Evolutionary conservation across 2,888 invertebrate genomes (phyloP), one percentile per base, ranked within the genome.

Genomic region (Doris montereyensis): DNA sequence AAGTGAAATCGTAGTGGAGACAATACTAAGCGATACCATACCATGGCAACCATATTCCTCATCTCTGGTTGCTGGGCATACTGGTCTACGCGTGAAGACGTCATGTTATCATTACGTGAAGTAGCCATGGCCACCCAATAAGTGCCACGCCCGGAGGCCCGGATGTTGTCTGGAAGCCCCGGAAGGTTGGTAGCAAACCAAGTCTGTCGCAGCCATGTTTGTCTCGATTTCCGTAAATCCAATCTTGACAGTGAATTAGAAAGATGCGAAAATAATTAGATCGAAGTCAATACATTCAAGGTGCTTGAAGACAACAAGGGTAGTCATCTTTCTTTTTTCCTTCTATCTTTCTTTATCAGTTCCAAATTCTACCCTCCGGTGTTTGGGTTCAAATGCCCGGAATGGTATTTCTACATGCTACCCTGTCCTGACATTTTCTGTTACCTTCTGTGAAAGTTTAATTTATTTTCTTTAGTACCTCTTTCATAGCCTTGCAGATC

Each of bases 151-250:
- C 89, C 88, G 1, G 81, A 79, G 13, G 81, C 82, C 2, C 92
- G 88, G 52, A 95, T 92, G 87, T 95, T 96, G 91, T 96, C 96
- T 0, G 95, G 95, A 85, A 91, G 84, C 2, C 93, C 93, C 1
- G 93, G 93, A 13, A 93, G 81, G 76, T 96, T 95, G 85, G 96
- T 95, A 2, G 95, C 92, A 87, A 98, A 97, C 1, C 95, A 92
- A 89, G 97, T 97, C 1, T 93, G 92, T 83, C 94, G 93, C 3
- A 58, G 41, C 71, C 77, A 77, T 1, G 52, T 70, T 17, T 5
- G 52, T 41, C 8, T 62, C 10, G 4, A 13, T 5, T 13, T 62
- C 21, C 24, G 5, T 8, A 62, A 21, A 62, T 62, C 24, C n/a
- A 62, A 21, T 13, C 13, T 10, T 52, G 8, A 13, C 13, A 13